Evolutionary conservation across 2,888 invertebrate species (phyloP).

Genomic region (Cyclophora albipunctata): DNA sequence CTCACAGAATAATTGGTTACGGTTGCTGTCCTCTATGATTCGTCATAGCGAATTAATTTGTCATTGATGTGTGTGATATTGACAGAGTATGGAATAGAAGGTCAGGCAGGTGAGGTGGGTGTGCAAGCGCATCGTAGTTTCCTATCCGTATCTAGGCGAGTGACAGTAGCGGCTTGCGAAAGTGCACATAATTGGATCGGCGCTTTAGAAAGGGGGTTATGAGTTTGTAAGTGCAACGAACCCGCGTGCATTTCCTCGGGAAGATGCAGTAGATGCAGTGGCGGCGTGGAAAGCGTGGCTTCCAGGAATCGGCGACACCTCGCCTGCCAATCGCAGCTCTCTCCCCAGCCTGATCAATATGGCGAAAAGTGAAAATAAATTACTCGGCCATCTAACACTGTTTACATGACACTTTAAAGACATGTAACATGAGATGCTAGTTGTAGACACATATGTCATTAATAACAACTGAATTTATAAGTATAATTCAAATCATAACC

Average conservation of each 20-base stretch:
- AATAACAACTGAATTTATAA: too few species aligned
- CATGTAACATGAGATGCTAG: too few species aligned
- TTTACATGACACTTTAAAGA: constrained; percentile 11
- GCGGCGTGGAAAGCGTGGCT: constrained; percentile 62
- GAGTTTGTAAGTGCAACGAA: constrained; percentile 75
- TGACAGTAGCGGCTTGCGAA: constrained; percentile 74
- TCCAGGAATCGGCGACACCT: constrained; percentile 57
- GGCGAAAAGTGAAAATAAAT: constrained; percentile 63
- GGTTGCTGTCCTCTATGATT: too few species aligned
- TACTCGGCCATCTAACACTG: constrained; percentile 9
- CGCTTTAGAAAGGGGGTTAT: constrained; percentile 76
- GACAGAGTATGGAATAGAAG: constrained; percentile 21
- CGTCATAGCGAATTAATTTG: too few species aligned
- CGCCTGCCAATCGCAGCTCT: constrained; percentile 38
- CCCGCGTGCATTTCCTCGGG: constrained; percentile 69
- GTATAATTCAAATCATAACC: too few species aligned
- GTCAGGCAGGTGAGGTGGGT: constrained; percentile 57
- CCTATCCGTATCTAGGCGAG: constrained; percentile 75
- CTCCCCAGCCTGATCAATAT: constrained; percentile 37
- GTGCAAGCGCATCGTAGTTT: constrained; percentile 61
- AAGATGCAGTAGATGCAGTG: constrained; percentile 54
- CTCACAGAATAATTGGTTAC: too few species aligned
- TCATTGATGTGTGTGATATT: too few species aligned
- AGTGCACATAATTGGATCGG: constrained; percentile 76
- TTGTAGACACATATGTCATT: too few species aligned